Base-by-base conservation (phyloP, 1,140 invertebrate species). In the Paracyclopina nana region DNA sequence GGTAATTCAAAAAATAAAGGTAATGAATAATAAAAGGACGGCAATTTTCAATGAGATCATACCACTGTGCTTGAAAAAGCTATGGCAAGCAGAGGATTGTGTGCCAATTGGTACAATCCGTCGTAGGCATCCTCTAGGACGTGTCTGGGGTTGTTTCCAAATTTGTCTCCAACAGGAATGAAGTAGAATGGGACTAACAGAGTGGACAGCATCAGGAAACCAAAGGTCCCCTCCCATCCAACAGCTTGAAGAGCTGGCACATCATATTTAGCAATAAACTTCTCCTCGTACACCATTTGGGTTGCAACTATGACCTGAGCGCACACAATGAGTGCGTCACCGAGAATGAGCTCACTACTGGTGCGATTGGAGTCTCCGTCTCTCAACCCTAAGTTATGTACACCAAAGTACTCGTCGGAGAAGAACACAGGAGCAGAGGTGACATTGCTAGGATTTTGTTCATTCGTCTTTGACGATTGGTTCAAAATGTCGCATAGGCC, bases 221-320 rank as follows among this genome's bases (percentile, higher is more conserved):
- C 88, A 67, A 88, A 94, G 9, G 91, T 59, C 16, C 80, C 90
- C 73, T 95, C 88, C 80, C 81, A 90, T 4, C 90, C 90, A 31
- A 92, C 82, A 22, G 83, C 87, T 69, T 76, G 80, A 53, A 82
- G 61, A 4, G 79, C 72, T 1, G 83, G 79, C 34, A 94, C 83
- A 64, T 91, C 80, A 50, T 79, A 70, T 30, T 77, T 74, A 40
- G 72, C 66, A 0, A 94, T 72, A 68, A 77, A 90, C 67, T 86
- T 90, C 63, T 96, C 87, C 67, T 96, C 90, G 44, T 84, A 76
- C 0, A 94, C 85, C 80, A 94, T 91, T 68, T 94, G 86, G 43
- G 75, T 69, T 1, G 86, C 80, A n/a, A 78, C 78, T 56, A 95
- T 75, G 30, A 50, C 18, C 48, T 48, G 86, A 3, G 88, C 87